These are phyloP conservation scores for Panthera tigris DNA, from an alignment of 2,113 vertebrate species.

Conservation along the genomic window DNA sequence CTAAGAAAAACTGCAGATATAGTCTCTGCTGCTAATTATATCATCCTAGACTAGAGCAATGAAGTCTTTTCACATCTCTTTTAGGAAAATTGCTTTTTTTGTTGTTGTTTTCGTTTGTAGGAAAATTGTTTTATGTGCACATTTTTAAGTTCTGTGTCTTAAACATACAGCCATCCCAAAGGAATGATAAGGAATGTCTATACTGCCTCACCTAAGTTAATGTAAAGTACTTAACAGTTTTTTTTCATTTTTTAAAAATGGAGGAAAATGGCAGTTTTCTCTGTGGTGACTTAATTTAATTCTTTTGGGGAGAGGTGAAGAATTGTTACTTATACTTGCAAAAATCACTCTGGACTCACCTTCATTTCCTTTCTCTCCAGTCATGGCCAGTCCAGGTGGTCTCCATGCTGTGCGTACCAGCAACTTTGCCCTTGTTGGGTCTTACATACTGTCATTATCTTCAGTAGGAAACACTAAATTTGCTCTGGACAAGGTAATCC, in stretches of 20 bases:
- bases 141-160: not conserved
- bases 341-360: not conserved
- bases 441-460: constrained; percentile 89
- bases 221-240: not conserved
- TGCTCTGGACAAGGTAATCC: constrained; percentile 93
- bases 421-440: constrained; percentile 92
- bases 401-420: constrained; percentile 93
- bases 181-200: not conserved
- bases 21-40: not conserved
- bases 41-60: not conserved
- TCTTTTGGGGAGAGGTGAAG: not conserved
- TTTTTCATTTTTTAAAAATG: not conserved
- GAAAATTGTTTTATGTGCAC: not conserved
- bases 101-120: not conserved
- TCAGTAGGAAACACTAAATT: constrained; percentile 93
- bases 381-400: constrained; percentile 93
- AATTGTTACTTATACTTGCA: not conserved
- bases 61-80: not conserved
- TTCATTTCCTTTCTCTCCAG: constrained; percentile 77
- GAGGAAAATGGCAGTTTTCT: not conserved
- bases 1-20: not conserved
- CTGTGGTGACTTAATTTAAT: not conserved
- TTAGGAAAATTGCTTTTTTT: not conserved
- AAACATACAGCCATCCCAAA: not conserved
- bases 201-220: not conserved